Percentiles rank a stretch among this genome's conserved stretches.
Evolutionary conservation across 2,888 invertebrate genomes (phyloP).

Genomic region (Diaphora mendica): DNA sequence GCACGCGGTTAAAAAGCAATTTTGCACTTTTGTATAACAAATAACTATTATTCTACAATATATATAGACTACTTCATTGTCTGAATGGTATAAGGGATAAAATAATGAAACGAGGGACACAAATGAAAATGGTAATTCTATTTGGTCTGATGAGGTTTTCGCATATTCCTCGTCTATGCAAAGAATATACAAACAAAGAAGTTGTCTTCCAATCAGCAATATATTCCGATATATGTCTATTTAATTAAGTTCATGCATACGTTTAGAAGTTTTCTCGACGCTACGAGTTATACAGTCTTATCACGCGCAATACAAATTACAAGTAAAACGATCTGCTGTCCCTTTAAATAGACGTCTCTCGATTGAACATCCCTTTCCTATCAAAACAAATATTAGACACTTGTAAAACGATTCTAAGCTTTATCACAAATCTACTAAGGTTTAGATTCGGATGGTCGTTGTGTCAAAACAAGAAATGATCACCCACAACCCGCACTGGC

Average conservation of each 20-base stretch:
- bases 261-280: constrained; percentile 24
- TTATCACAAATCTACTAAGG: constrained; percentile 22
- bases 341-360: constrained; percentile 73
- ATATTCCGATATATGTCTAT: constrained; percentile 9
- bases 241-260: constrained; percentile 44
- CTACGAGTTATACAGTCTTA: constrained; percentile 57
- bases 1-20: too few relatives aligned
- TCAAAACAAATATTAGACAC: constrained; percentile 60
- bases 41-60: background rate
- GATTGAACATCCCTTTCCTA: constrained; percentile 73
- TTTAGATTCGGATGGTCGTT: constrained; percentile 31
- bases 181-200: constrained; percentile 11
- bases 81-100: background rate
- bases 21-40: too few relatives aligned
- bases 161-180: background rate
- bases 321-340: constrained; percentile 73
- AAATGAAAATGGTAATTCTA: background rate
- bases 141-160: background rate
- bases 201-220: constrained; percentile 18
- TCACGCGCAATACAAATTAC: constrained; percentile 77
- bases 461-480: constrained; percentile 61
- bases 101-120: background rate
- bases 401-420: constrained; percentile 26
- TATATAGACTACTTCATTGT: background rate
- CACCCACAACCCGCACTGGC: constrained; percentile 59